phyloP scores from a whole-genome alignment of 1,140 invertebrate genomes.

The Cyphomyrmex costatus region DNA sequence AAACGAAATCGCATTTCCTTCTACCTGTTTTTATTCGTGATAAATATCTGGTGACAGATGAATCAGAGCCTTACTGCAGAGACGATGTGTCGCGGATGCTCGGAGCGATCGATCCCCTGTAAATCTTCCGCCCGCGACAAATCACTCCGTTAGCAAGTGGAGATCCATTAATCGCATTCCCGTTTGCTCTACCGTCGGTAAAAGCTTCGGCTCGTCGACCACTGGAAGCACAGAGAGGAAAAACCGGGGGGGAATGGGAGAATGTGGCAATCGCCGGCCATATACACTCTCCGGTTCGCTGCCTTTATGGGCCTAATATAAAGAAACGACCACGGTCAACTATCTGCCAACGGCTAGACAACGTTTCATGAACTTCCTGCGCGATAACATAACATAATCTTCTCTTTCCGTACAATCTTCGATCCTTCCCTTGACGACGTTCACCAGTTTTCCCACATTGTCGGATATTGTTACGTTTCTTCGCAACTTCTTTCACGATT shows the following conservation, averaged over 20 bases:
- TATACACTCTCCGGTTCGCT: slow-evolving; percentile 73
- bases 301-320: slow-evolving; percentile 81
- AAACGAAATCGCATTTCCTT: background rate
- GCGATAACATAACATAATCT: slow-evolving; percentile 77
- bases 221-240: slow-evolving; percentile 27
- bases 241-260: slow-evolving; percentile 30
- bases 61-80: slow-evolving; percentile 18
- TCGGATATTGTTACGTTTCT: slow-evolving; percentile 21
- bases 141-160: slow-evolving; percentile 64
- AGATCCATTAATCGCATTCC: slow-evolving; percentile 71
- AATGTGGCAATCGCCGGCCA: slow-evolving; percentile 71
- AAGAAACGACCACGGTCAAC: slow-evolving; percentile 79
- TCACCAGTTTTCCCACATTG: slow-evolving; percentile 27
- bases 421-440: slow-evolving; percentile 20
- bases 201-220: slow-evolving; percentile 61
- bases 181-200: slow-evolving; percentile 51
- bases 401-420: slow-evolving; percentile 37
- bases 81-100: slow-evolving; percentile 33
- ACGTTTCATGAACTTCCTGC: slow-evolving; percentile 79
- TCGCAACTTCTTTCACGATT: background rate
- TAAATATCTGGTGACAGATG: slow-evolving; percentile 40
- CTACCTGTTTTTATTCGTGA: background rate
- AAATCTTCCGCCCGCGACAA: slow-evolving; percentile 46
- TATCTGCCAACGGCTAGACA: slow-evolving; percentile 78
- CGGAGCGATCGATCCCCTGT: slow-evolving; percentile 44